Evolutionary conservation across 2,888 invertebrate species (phyloP), one percentile per base, ranked within the genome.

Genomic region (Fragum whitleyi): DNA sequence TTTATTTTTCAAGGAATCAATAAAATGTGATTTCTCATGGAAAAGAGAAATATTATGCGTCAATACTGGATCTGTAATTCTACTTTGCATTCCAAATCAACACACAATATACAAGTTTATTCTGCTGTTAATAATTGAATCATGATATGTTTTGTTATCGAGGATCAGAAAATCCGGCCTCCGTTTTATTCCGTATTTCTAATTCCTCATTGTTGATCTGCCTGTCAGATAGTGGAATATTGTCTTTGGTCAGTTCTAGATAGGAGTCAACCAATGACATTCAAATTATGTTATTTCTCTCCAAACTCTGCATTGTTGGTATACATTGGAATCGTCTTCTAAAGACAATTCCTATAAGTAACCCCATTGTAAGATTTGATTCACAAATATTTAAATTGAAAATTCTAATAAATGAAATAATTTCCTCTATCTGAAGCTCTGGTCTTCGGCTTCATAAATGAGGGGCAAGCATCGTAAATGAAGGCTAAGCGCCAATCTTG

Each of bases 51-150:
- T 6, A 36, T 6, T 36, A 36, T 36, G 32, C 32, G 9, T 36
- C 32, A 36, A 19, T 47, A 5, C n/a, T 9, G 47, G 47, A 47
- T 47, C 47, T 47, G 47, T 14, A 16, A 47, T 47, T 47, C 47
- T 47, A 47, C 14, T 47, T 47, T 47, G 47, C 16, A 47, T 47
- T 9, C 7, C 5, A 47, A 47, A 47, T 47, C 47, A 47, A n/a
- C n/a, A 47, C 14, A 47, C 47, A 47, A 9, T 47, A 47, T 47
- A 47, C 47, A 47, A 47, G 47, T 47, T 47, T 47, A 47, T 47
- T 61, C 61, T 29, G 16, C 61, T 61, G 61, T 61, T 28, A 61
- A 61, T 32, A 61, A 61, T 61, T 61, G 61, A 61, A 29, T 61
- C 61, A 32, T 19, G 61, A 61, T n/a, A 29, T 61, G 32, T 61